phyloP scores from a whole-genome alignment of 2,113 vertebrate genomes.

The Podarcis muralis region DNA sequence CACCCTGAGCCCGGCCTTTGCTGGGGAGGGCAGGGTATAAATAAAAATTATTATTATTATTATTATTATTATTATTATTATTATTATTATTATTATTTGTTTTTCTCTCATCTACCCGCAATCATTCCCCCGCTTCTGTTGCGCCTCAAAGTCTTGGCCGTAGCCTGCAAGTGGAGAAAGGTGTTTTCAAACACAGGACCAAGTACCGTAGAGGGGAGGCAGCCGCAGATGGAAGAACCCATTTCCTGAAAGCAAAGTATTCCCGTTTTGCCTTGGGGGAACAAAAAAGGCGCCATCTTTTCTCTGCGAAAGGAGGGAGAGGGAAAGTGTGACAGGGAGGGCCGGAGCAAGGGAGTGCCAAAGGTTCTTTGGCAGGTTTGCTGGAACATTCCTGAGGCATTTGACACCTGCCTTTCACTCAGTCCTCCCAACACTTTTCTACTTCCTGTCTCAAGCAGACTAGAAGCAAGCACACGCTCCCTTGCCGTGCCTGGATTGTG shows the following conservation, averaged over 20 bases:
- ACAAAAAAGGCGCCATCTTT: neutral
- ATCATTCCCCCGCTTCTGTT: neutral
- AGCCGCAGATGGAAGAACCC: neutral
- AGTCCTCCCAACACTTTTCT: neutral
- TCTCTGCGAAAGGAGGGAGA: neutral
- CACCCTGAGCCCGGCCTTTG: no score
- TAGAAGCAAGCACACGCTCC: neutral
- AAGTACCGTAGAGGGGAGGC: neutral
- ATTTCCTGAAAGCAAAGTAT: conserved; percentile 9
- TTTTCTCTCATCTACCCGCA: neutral
- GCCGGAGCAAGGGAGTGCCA: neutral
- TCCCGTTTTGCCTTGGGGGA: neutral
- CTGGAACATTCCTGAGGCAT: conserved; percentile 23
- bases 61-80: no score
- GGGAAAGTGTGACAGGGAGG: neutral
- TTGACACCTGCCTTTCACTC: conserved; percentile 25
- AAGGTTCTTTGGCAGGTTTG: neutral
- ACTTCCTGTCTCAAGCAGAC: neutral
- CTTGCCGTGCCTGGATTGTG: neutral
- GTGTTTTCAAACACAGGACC: neutral
- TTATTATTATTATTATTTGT: no score
- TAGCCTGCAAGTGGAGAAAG: neutral
- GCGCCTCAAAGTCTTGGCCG: neutral
- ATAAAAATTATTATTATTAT: no score
- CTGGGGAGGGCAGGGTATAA: no score